These are phyloP conservation scores for Pterostichus madidus DNA, from an alignment of 2,888 invertebrate species.

Conservation along the genomic window DNA sequence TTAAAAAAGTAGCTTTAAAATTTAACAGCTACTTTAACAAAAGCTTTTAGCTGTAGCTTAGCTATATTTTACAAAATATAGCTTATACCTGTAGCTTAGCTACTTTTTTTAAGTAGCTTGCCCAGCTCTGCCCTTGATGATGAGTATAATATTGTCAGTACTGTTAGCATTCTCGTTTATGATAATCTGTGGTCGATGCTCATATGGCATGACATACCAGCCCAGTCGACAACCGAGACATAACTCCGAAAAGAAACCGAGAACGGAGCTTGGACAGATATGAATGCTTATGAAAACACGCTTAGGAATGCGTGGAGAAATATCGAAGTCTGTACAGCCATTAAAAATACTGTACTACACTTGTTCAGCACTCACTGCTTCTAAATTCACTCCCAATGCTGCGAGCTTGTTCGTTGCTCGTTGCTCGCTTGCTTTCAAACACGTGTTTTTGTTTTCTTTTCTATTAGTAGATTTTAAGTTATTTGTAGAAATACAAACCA, in stretches of 20 bases:
- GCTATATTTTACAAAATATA: too few relatives aligned
- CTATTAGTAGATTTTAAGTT: constrained; percentile 28
- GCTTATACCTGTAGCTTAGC: too few relatives aligned
- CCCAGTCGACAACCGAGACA: constrained; percentile 15
- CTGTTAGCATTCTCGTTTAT: constrained; percentile 35
- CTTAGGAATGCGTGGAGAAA: constrained; percentile 58
- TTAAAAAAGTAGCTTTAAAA: too few relatives aligned
- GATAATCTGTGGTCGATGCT: constrained; percentile 32
- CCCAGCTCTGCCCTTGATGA: too few relatives aligned
- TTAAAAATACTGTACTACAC: constrained; percentile 63
- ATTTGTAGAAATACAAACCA: neutral
- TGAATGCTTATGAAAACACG: constrained; percentile 65
- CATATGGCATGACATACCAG: constrained; percentile 37
- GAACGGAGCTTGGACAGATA: constrained; percentile 51
- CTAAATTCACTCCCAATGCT: constrained; percentile 44
- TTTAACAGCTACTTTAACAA: too few relatives aligned
- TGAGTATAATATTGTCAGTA: too few relatives aligned
- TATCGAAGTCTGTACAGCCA: constrained; percentile 59
- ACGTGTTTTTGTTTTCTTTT: constrained; percentile 32
- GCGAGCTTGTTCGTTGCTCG: neutral
- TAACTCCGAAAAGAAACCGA: constrained; percentile 39
- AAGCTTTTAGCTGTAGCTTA: too few relatives aligned
- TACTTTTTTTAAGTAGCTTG: too few relatives aligned
- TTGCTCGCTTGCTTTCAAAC: constrained; percentile 19
- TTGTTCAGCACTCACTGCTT: constrained; percentile 52